Base-by-base conservation (phyloP, 1,140 invertebrate genomes). In the Rhyacophila brunnea region DNA sequence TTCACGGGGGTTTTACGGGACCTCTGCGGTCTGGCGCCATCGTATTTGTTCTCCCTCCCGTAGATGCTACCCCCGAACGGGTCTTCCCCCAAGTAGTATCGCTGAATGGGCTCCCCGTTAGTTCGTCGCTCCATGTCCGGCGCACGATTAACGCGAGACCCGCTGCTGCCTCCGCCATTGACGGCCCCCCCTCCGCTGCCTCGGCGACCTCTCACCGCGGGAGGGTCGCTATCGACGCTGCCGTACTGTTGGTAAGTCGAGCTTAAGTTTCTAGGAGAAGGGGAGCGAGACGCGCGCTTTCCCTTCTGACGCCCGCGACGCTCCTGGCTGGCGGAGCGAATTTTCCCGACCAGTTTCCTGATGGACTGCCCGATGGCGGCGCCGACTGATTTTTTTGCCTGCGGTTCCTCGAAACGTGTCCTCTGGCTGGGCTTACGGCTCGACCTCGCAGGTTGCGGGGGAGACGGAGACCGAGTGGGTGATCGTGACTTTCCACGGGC, bases 31-130 rank as follows among this genome's bases (percentile, higher is more conserved):
- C 77, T 83, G 60, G 80, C 81, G 0, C 80, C 78, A 67, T 85
- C 84, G 74, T 91, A 90, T 66, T 89, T 88, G 66, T 88, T 88
- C 71, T 91, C 88, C 55, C 86, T 81, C 28, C 88, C 88, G 69
- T 90, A 90, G 65, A 90, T 88, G 68, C 85, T 89, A 52, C 87
- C 88, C 20, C 83, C 86, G 70, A 89, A 91, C 3, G 89, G 89
- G 79, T 91, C 88, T 74, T 92, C 89, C 9, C 89, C 89, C 34
- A 91, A 78, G 69, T 92, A 91, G 72, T 90, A 92, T 52, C 86
- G 83, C 67, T 89, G 87, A 38, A 85, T 73, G 0, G 86, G 86
- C 58, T 74, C 77, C 1, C 72, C 69, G 2, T 79, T 75, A 14
- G 76, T 78, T 23, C 67, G 56, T n/a, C 58, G 35, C 18, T 65